These are phyloP conservation scores for Actinemys pallida DNA, from an alignment of 2,113 vertebrate genomes.

Conservation along the genomic window DNA sequence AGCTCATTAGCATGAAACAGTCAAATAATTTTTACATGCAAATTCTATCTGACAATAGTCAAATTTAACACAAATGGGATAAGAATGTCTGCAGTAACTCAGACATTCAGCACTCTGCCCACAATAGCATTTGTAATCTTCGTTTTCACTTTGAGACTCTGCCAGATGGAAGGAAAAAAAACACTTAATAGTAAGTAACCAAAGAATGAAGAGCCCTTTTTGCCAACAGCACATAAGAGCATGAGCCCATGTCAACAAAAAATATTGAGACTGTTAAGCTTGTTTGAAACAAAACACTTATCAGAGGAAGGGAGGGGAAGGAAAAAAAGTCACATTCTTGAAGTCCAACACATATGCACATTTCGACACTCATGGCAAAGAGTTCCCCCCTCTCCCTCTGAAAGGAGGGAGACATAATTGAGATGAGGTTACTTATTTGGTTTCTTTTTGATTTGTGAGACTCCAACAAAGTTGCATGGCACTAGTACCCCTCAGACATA, in stretches of 20 bases:
- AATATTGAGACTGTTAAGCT: not conserved
- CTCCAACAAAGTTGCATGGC: not conserved
- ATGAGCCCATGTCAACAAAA: not conserved
- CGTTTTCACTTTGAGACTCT: conserved; percentile 27
- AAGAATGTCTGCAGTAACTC: not conserved
- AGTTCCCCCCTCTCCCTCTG: not conserved
- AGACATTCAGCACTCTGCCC: not conserved
- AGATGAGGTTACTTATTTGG: not conserved
- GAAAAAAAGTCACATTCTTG: not conserved
- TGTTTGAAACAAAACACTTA: conserved; percentile 24
- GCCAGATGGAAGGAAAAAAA: conserved; percentile 31
- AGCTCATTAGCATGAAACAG: not conserved
- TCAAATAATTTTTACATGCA: not conserved
- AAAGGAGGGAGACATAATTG: not conserved
- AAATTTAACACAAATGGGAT: not conserved
- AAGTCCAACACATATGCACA: not conserved
- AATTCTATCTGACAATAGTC: not conserved
- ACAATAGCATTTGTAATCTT: not conserved
- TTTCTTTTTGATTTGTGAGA: not conserved
- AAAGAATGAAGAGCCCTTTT: conserved; percentile 1
- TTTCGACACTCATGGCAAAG: conserved; percentile 1
- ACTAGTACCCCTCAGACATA: not conserved
- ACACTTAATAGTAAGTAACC: not conserved
- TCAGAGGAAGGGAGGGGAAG: not conserved
- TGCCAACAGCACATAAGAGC: conserved; percentile 45